A percentile compares a stretch with the other conserved stretches of the same genome.
Conservation (phyloP, 1,140 invertebrate genomes). For the Zaprionus vittiger region DNA sequence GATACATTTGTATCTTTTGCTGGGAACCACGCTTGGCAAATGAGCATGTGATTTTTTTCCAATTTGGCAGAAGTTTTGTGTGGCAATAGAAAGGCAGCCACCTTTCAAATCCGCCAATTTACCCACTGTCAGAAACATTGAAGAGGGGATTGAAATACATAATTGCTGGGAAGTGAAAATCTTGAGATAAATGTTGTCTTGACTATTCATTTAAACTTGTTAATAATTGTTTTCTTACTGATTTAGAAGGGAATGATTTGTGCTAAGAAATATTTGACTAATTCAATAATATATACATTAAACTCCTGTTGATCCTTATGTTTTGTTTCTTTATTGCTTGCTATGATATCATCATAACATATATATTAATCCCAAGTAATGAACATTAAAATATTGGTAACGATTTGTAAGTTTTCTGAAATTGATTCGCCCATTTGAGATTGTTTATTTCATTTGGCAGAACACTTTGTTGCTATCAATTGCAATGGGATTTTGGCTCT, state of each 20-base stretch:
- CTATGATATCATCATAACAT: too few species aligned
- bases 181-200: conserved; percentile 1
- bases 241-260: neutral
- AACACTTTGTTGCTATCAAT: conserved; percentile 35
- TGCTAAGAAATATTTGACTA: too few species aligned
- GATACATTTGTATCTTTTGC: conserved; percentile 22
- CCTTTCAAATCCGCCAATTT: conserved; percentile 69
- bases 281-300: neutral
- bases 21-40: conserved; percentile 59
- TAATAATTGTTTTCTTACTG: neutral
- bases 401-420: neutral
- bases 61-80: conserved; percentile 62
- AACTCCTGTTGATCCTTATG: neutral
- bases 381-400: neutral
- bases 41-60: conserved; percentile 65
- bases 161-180: conserved; percentile 11
- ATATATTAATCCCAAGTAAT: neutral
- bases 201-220: neutral
- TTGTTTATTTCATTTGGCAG: conserved; percentile 4
- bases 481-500: conserved; percentile 39
- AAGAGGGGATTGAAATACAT: neutral
- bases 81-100: conserved; percentile 51
- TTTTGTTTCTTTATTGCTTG: neutral
- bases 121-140: neutral
- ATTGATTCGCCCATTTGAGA: conserved; percentile 10